Conservation (phyloP, 2,888 invertebrate genomes). For the Calliphora vomitoria region DNA sequence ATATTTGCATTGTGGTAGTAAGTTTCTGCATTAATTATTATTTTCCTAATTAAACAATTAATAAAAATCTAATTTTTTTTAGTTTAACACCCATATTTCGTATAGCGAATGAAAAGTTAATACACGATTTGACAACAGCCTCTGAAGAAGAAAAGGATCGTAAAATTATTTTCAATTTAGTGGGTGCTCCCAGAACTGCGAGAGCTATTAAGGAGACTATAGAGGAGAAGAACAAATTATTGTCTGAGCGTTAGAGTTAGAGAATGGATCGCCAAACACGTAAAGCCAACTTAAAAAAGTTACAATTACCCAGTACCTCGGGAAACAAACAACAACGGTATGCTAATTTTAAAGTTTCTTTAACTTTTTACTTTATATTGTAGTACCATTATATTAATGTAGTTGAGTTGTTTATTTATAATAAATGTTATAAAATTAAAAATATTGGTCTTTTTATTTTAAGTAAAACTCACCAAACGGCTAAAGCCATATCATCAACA, state of each 20-base stretch:
- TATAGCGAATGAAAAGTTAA: slow-evolving; percentile 77
- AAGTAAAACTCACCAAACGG: slow-evolving; percentile 77
- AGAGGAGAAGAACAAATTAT: slow-evolving; percentile 77
- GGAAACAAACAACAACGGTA: slow-evolving; percentile 48
- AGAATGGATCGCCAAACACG: slow-evolving; percentile 80
- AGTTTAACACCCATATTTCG: slow-evolving; percentile 80
- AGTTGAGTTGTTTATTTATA: slow-evolving; percentile 11
- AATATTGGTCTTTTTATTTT: slow-evolving; percentile 45
- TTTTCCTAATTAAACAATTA: not conserved
- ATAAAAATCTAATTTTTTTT: not conserved
- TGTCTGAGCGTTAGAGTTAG: slow-evolving; percentile 75
- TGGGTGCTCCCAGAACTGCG: slow-evolving; percentile 76
- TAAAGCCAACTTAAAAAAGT: slow-evolving; percentile 80
- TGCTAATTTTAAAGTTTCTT: slow-evolving; percentile 59
- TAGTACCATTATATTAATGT: slow-evolving; percentile 23
- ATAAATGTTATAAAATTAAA: slow-evolving; percentile 57
- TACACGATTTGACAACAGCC: slow-evolving; percentile 61
- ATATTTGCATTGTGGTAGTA: slow-evolving; percentile 80
- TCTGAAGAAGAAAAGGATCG: slow-evolving; percentile 80
- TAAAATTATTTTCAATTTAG: slow-evolving; percentile 77
- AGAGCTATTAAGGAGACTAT: slow-evolving; percentile 78
- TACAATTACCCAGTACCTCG: slow-evolving; percentile 77
- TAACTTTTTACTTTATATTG: not conserved
- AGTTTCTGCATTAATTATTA: slow-evolving; percentile 55
- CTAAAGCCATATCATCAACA: slow-evolving; percentile 63